A percentile compares a stretch with the other conserved stretches of the same genome.
Conservation (phyloP, 2,113 vertebrate species). For the Glaucomys volans region DNA sequence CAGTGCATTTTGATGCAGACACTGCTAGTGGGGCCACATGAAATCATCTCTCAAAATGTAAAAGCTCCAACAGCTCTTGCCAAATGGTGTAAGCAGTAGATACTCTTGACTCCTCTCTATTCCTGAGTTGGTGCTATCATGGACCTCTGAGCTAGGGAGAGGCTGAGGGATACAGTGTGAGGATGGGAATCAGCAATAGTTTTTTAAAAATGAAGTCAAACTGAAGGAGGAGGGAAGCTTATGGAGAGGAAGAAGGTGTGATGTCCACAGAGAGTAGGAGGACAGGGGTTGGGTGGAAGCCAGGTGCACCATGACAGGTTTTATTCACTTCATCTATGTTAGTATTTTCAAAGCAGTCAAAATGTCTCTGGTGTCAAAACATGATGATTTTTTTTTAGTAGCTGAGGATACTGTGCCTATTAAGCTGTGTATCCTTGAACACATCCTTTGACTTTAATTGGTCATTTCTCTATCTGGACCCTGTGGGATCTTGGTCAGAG, state of each 20-base stretch:
- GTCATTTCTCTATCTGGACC: not conserved
- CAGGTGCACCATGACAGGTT: too few relatives aligned
- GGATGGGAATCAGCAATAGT: not conserved
- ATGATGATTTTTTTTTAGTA: not conserved
- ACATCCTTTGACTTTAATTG: not conserved
- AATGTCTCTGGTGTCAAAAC: not conserved
- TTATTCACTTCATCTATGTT: not conserved
- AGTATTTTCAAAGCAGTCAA: not conserved
- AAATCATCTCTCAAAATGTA: constrained; percentile 18
- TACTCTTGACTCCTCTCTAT: not conserved
- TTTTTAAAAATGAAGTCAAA: not conserved
- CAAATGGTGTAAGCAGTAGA: not conserved
- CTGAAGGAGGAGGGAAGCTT: not conserved
- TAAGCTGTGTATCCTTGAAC: not conserved
- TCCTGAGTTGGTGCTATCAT: not conserved
- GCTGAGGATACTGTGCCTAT: not conserved
- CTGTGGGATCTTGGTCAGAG: not conserved
- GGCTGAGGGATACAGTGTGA: not conserved
- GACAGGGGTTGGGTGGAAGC: too few relatives aligned
- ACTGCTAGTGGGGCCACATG: not conserved
- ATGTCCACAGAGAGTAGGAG: not conserved
- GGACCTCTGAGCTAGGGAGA: not conserved
- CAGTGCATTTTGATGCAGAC: not conserved
- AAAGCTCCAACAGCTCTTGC: not conserved
- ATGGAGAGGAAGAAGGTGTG: not conserved